Evolutionary conservation across 2,888 invertebrate genomes (phyloP).

Genomic region (Ecdyonurus torrentis): DNA sequence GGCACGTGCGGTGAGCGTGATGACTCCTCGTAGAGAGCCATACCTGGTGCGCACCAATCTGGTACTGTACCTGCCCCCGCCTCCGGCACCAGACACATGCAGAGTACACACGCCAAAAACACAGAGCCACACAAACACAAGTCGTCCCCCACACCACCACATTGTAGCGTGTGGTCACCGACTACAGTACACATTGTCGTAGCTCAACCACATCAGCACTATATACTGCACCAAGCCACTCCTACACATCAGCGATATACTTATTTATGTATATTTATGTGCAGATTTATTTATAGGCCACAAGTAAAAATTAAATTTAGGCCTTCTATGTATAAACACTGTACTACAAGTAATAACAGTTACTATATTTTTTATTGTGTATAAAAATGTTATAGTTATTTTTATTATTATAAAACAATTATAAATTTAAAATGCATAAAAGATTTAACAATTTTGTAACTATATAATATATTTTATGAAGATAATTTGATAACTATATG

Average conservation of each 20-base stretch:
- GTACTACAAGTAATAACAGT: not conserved
- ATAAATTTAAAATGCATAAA: not conserved
- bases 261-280: not conserved
- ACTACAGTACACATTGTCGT: not conserved
- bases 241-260: too few species aligned
- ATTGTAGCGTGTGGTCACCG: not conserved
- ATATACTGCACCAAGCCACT: too few species aligned
- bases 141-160: not conserved
- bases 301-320: too few species aligned
- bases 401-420: not conserved
- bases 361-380: not conserved
- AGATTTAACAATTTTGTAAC: not conserved
- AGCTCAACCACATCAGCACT: not conserved
- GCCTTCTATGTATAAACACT: not conserved
- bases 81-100: not conserved
- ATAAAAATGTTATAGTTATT: not conserved
- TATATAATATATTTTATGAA: not conserved
- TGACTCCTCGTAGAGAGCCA: conserved; percentile 71
- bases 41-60: conserved; percentile 77
- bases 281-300: not conserved
- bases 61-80: conserved; percentile 40
- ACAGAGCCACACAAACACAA: not conserved
- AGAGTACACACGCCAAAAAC: not conserved
- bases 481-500: not conserved
- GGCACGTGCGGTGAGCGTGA: conserved; percentile 39